Evolutionary conservation across 1,140 invertebrate species (phyloP).

Genomic region (Drosophila insularis): DNA sequence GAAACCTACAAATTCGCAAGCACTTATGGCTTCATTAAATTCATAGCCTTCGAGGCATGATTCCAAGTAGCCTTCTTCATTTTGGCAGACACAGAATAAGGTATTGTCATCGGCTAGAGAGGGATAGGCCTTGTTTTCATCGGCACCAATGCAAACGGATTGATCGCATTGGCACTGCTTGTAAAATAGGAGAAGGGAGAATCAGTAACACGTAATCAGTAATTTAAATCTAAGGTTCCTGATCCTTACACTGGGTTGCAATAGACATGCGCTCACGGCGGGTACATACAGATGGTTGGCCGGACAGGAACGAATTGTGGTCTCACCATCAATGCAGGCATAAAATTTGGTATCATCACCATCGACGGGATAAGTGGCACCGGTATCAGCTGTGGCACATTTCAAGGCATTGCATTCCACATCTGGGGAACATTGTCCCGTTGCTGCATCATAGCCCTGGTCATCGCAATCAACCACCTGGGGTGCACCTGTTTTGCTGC

Average conservation of each 20-base stretch:
- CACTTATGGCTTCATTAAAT: not conserved
- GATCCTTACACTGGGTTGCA: conserved; percentile 58
- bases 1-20: conserved; percentile 52
- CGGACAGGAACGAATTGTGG: conserved; percentile 39
- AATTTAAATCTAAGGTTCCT: too few species aligned
- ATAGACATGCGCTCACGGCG: conserved; percentile 27
- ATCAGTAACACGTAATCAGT: not conserved
- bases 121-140: conserved; percentile 29
- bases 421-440: conserved; percentile 28
- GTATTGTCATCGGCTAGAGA: conserved; percentile 35
- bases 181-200: not conserved
- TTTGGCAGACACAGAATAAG: conserved; percentile 48
- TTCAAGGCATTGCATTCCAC: conserved; percentile 29
- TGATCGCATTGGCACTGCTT: conserved; percentile 60
- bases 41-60: conserved; percentile 33
- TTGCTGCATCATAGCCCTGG: conserved; percentile 37
- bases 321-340: conserved; percentile 25
- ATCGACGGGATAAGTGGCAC: conserved; percentile 26
- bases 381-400: conserved; percentile 28
- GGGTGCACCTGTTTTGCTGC: conserved; percentile 46
- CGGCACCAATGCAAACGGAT: conserved; percentile 29
- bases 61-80: conserved; percentile 37
- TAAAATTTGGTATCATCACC: conserved; percentile 49
- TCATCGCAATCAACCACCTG: conserved; percentile 53
- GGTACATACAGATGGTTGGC: not conserved